Base-by-base conservation (phyloP, 2,797 vertebrate species). In the Gymnothorax reevesii region DNA sequence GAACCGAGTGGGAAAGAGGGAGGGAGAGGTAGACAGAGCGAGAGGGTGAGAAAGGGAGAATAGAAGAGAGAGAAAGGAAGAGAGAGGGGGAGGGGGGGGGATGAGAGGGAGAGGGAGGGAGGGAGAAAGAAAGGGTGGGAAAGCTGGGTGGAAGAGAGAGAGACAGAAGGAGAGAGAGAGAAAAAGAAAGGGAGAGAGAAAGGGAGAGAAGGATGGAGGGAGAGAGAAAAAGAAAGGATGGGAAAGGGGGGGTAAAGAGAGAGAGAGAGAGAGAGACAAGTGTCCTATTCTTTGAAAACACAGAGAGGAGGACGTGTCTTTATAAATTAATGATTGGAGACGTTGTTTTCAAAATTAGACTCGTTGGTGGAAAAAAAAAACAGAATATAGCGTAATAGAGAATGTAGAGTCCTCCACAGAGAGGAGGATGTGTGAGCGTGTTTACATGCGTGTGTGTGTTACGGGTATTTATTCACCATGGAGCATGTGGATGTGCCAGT, bases 241-340 rank as follows among this genome's bases (percentile, higher is more conserved):
- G 42, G 20, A 33, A 83, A n/a, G 60, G 15, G 66, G 57, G 13
- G 57, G 54, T 15, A 22, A 1, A 25, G 82, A 57, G 12, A 27
- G 82, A 69, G 20, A 7, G 22, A 4, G 6, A 27, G 66, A 89
- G 87, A 90, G 89, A 92, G 92, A 94, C 92, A 92, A 93, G 90
- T 86, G 77, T 85, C 82, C 55, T 0, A 1, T 86, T 90, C 94
- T 94, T 94, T 94, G 94, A 95, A 94, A 93, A 92, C n/a, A n/a
- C n/a, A n/a, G n/a, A n/a, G n/a, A n/a, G n/a, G n/a, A n/a, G n/a
- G n/a, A n/a, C n/a, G n/a, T n/a, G n/a, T n/a, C n/a, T n/a, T n/a
- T n/a, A n/a, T n/a, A n/a, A n/a, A n/a, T n/a, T n/a, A n/a, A n/a
- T n/a, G n/a, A n/a, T n/a, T n/a, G n/a, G n/a, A n/a, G n/a, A n/a